Evolutionary conservation across 2,797 vertebrate species (phyloP).

Genomic region (Myiotriccus ornatus): DNA sequence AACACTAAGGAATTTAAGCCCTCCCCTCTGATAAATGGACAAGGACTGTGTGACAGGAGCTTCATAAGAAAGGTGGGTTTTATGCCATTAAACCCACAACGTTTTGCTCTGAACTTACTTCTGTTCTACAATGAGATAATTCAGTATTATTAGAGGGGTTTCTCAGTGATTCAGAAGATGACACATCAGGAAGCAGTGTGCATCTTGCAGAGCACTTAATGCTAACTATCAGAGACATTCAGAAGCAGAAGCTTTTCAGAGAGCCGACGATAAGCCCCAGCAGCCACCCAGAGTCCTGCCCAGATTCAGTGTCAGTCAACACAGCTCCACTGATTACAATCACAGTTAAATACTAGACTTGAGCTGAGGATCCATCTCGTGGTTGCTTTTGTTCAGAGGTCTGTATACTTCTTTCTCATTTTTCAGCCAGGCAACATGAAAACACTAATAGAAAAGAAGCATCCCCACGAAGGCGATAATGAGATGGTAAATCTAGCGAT

Average conservation of each 20-base stretch:
- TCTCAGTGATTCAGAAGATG: not conserved
- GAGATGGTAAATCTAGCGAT: slow-evolving; percentile 58
- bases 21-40: not conserved
- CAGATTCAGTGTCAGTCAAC: not conserved
- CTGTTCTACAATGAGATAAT: not conserved
- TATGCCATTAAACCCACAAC: not conserved
- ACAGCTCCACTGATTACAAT: not conserved
- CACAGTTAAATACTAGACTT: not conserved
- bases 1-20: not conserved
- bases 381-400: slow-evolving; percentile 28
- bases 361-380: not conserved
- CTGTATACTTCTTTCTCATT: slow-evolving; percentile 26
- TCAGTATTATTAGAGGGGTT: not conserved
- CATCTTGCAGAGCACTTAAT: slow-evolving; percentile 2
- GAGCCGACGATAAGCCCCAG: not conserved
- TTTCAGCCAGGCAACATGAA: slow-evolving; percentile 48
- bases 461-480: slow-evolving; percentile 59
- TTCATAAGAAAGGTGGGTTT: not conserved
- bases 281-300: not conserved
- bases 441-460: slow-evolving; percentile 57
- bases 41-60: not conserved
- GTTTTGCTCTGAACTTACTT: not conserved
- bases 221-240: not conserved
- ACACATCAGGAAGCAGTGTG: not conserved
- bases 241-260: not conserved